Evolutionary conservation across 1,140 invertebrate genomes (phyloP).

Genomic region (Holcopasites calliopsidis): DNA sequence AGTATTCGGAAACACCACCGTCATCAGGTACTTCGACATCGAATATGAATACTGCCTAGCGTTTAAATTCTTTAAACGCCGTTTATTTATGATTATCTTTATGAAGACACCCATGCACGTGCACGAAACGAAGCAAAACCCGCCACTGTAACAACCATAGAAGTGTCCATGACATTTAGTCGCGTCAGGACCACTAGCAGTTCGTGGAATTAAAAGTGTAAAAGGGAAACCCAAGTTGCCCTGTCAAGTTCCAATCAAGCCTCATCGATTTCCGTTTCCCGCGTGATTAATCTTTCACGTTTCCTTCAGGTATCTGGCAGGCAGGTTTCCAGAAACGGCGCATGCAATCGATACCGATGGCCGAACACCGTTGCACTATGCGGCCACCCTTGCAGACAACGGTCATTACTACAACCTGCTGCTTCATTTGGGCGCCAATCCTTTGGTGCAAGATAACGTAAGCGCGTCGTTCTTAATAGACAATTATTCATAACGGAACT

Average conservation of each 20-base stretch:
- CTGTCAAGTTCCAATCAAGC: conserved; percentile 2
- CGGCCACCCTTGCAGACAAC: conserved; percentile 90
- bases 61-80: neutral
- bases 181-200: no score
- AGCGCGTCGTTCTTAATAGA: conserved; percentile 67
- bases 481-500: neutral
- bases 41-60: neutral
- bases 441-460: conserved; percentile 90
- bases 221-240: neutral
- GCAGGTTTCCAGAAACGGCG: conserved; percentile 91
- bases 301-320: conserved; percentile 71
- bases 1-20: conserved; percentile 87
- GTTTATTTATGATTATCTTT: neutral
- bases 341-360: conserved; percentile 88
- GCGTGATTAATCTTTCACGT: conserved; percentile 33
- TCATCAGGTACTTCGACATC: conserved; percentile 73
- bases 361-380: conserved; percentile 94
- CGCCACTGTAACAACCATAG: no score
- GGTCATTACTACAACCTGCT: conserved; percentile 93
- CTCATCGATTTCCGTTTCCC: conserved; percentile 4
- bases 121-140: no score
- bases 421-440: conserved; percentile 91
- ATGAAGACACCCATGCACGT: no score
- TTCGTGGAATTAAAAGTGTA: neutral
- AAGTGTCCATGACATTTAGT: no score